phyloP scores from a whole-genome alignment of 1,140 invertebrate genomes.

The Spodoptera frugiperda region DNA sequence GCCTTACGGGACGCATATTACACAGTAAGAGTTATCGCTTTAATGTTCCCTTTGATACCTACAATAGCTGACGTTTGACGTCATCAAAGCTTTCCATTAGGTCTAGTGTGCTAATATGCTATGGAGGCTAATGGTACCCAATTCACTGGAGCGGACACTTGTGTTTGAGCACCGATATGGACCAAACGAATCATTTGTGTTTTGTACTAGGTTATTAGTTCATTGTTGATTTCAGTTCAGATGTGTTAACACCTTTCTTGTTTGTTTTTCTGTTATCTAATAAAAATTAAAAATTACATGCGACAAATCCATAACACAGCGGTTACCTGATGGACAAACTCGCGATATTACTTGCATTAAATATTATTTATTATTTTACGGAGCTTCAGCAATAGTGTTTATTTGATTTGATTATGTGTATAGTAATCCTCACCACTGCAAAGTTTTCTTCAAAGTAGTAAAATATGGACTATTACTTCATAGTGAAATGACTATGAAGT shows the following conservation, averaged over 20 bases:
- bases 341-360: too few relatives aligned
- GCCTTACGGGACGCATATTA: background rate
- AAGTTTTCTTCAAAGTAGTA: too few relatives aligned
- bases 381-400: too few relatives aligned
- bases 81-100: constrained; percentile 42
- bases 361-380: too few relatives aligned
- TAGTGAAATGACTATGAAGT: too few relatives aligned
- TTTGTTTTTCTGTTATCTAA: too few relatives aligned
- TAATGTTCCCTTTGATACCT: constrained; percentile 37
- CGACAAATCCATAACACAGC: too few relatives aligned
- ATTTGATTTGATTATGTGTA: too few relatives aligned
- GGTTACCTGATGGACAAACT: too few relatives aligned
- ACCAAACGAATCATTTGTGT: constrained; percentile 20
- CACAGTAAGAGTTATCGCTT: constrained; percentile 31
- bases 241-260: background rate
- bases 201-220: constrained; percentile 7
- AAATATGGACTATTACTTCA: too few relatives aligned
- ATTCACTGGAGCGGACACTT: constrained; percentile 32
- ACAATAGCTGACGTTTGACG: constrained; percentile 34
- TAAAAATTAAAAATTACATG: too few relatives aligned
- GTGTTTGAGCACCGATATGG: constrained; percentile 17
- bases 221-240: background rate
- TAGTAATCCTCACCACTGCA: too few relatives aligned
- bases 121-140: constrained; percentile 27
- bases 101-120: constrained; percentile 40